A percentile compares a stretch with the other conserved stretches of the same genome.
These are phyloP conservation scores for Aplocera efformata DNA, from an alignment of 2,888 invertebrate genomes.

Conservation along the genomic window DNA sequence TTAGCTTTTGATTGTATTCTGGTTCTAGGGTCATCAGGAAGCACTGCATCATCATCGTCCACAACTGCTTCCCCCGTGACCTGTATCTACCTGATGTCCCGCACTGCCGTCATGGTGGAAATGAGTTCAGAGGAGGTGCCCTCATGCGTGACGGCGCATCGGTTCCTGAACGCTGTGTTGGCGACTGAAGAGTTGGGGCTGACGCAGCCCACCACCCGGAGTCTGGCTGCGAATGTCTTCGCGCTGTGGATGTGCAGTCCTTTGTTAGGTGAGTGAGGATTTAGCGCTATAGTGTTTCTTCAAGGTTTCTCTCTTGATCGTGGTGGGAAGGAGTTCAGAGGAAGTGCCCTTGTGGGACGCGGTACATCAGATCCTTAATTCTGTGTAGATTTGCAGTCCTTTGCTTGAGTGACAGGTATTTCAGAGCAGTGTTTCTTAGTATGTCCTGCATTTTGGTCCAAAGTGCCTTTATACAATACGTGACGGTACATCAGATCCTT, in stretches of 20 bases:
- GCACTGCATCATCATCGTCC: constrained; percentile 63
- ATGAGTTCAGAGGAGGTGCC: constrained; percentile 79
- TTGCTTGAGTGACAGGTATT: too few species aligned
- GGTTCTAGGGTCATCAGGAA: constrained; percentile 64
- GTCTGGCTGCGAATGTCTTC: constrained; percentile 90
- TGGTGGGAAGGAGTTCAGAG: too few species aligned
- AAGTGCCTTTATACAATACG: too few species aligned
- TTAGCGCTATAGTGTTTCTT: too few species aligned
- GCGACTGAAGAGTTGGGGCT: constrained; percentile 87
- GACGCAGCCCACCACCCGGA: constrained; percentile 85
- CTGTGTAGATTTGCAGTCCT: too few species aligned
- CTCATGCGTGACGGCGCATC: constrained; percentile 56
- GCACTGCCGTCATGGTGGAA: constrained; percentile 90
- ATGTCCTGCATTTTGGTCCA: too few species aligned
- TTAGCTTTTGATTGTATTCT: too few species aligned
- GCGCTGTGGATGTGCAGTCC: constrained; percentile 97
- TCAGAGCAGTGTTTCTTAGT: too few species aligned
- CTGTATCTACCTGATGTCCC: constrained; percentile 91
- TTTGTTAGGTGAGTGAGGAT: constrained; percentile 83
- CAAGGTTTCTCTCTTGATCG: too few species aligned
- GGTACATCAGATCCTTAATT: too few species aligned
- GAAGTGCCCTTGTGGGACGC: too few species aligned
- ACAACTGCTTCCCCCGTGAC: constrained; percentile 79
- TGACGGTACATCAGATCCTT: too few species aligned
- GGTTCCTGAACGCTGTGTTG: constrained; percentile 63